phyloP scores from a whole-genome alignment of 2,888 invertebrate genomes.

The Campoplex nolae region DNA sequence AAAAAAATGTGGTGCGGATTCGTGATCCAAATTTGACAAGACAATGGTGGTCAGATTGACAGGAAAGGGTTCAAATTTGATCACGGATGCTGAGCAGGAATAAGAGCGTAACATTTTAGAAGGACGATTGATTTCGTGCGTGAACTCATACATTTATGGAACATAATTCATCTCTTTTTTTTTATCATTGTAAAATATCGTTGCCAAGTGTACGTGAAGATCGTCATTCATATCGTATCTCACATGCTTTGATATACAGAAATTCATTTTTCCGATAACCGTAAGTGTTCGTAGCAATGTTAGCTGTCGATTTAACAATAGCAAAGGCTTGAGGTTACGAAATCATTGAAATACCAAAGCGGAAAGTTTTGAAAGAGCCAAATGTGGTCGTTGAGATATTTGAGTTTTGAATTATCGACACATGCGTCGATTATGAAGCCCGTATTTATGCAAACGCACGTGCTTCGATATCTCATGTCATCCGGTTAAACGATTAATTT shows the following conservation, averaged over 20 bases:
- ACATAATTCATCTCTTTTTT: not conserved
- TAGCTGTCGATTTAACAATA: not conserved
- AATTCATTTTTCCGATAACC: not conserved
- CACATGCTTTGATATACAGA: not conserved
- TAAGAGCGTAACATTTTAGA: not conserved
- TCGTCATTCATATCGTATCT: not conserved
- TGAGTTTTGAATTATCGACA: constrained; percentile 11
- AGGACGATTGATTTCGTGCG: not conserved
- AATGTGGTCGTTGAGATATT: not conserved
- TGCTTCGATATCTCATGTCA: constrained; percentile 2
- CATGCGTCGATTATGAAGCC: not conserved
- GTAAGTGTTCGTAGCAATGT: not conserved
- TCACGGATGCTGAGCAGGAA: not conserved
- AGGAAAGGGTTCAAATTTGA: not conserved
- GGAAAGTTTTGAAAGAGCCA: not conserved
- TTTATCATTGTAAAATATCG: not conserved
- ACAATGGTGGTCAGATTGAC: not conserved
- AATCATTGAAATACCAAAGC: not conserved
- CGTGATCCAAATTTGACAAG: not conserved
- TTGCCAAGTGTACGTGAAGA: not conserved
- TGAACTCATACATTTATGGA: not conserved
- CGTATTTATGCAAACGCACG: not conserved
- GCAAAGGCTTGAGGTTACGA: not conserved
- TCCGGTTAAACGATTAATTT: constrained; percentile 6
- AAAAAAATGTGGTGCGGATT: not conserved